Conservation (phyloP, 2,797 vertebrate genomes). For the Tachyglossus aculeatus region DNA sequence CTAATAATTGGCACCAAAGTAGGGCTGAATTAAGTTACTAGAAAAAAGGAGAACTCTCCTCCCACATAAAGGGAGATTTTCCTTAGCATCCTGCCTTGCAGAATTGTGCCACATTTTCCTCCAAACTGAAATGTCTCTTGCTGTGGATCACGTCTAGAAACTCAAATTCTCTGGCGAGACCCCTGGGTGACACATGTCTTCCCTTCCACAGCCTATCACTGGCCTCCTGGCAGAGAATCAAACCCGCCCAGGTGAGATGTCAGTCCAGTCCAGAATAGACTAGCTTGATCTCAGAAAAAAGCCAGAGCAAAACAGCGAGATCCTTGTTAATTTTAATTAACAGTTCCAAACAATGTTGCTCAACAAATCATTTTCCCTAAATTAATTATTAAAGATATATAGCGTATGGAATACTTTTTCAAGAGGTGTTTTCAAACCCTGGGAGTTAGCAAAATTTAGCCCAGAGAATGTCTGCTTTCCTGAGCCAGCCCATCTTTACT, state of each 20-base stretch:
- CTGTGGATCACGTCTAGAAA: not conserved
- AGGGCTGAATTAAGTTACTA: not conserved
- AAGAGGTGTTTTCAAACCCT: conserved; percentile 4
- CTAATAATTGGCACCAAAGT: too few relatives aligned
- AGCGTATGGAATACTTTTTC: conserved; percentile 36
- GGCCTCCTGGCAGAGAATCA: conserved; percentile 34
- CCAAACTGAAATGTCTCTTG: not conserved
- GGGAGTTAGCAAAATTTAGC: conserved; percentile 25
- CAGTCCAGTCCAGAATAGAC: conserved; percentile 49
- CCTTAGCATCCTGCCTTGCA: not conserved
- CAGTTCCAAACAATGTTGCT: conserved; percentile 35
- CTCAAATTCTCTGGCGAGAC: conserved; percentile 4
- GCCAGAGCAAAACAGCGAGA: conserved; percentile 46
- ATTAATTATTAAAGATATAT: conserved; percentile 48
- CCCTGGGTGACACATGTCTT: not conserved
- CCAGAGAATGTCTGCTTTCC: conserved; percentile 17
- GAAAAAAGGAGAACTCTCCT: not conserved
- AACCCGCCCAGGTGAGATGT: conserved; percentile 27
- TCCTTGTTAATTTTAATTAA: conserved; percentile 58
- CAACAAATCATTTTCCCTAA: conserved; percentile 54
- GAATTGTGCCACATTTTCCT: not conserved
- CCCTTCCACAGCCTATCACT: not conserved
- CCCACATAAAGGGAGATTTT: not conserved
- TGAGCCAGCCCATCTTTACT: not conserved
- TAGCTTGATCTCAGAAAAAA: conserved; percentile 39